A percentile compares a stretch with the other conserved stretches of the same genome.
Conservation (phyloP, 1,140 invertebrate species). For the Cyrtorhinus lividipennis region DNA sequence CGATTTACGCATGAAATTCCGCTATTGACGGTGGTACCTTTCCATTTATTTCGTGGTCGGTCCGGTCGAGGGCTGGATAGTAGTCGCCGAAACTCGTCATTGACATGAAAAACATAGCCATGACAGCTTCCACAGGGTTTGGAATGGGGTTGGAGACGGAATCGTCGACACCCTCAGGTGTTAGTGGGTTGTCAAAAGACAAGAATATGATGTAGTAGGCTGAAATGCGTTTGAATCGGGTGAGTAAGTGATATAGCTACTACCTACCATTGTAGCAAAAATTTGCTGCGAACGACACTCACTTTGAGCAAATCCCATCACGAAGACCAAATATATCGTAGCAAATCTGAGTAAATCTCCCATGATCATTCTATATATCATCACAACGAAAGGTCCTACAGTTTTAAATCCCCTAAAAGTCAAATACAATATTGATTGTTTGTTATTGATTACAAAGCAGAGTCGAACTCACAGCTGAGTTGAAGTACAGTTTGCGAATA, state of each 20-base stretch:
- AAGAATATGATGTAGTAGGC: constrained; percentile 86
- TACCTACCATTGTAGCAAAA: too few species aligned
- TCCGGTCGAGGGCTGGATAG: constrained; percentile 74
- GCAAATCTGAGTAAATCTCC: constrained; percentile 90
- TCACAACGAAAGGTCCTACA: constrained; percentile 96
- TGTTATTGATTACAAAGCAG: too few species aligned
- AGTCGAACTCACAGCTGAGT: too few species aligned
- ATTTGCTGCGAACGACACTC: too few species aligned
- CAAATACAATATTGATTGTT: too few species aligned
- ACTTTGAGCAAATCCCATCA: constrained; percentile 96
- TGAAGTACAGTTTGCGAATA: too few species aligned
- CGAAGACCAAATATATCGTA: constrained; percentile 90
- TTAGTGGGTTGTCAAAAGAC: constrained; percentile 61
- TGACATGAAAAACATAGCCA: constrained; percentile 97
- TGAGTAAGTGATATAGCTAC: too few species aligned
- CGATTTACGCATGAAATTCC: too few species aligned
- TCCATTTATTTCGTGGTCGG: constrained; percentile 72
- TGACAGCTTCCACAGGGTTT: constrained; percentile 79
- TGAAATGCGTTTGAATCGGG: constrained; percentile 36
- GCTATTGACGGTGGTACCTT: constrained; percentile 66
- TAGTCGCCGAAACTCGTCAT: constrained; percentile 92
- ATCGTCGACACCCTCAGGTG: constrained; percentile 29
- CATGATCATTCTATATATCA: constrained; percentile 98
- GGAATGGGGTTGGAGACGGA: constrained; percentile 61
- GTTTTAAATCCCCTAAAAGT: constrained; percentile 79